A percentile compares a stretch with the other conserved stretches of the same genome.
Evolutionary conservation across 2,888 invertebrate genomes (phyloP).

Genomic region (Cephus pulcher): DNA sequence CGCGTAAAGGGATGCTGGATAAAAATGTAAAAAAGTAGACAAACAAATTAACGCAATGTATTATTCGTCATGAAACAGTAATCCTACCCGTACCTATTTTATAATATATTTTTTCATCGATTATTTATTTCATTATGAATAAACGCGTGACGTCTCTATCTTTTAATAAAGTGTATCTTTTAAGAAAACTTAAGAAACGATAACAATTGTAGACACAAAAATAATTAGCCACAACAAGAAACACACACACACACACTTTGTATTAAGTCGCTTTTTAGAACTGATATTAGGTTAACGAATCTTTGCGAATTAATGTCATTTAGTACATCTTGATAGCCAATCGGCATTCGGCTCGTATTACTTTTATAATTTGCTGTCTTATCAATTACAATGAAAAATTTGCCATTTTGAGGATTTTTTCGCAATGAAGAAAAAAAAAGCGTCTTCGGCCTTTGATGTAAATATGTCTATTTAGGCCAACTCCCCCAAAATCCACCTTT

Average conservation of each 20-base stretch:
- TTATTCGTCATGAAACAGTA: slow-evolving; percentile 43
- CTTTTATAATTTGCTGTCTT: not conserved
- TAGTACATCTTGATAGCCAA: slow-evolving; percentile 16
- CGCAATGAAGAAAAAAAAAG: slow-evolving; percentile 23
- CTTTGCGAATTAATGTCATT: slow-evolving; percentile 35
- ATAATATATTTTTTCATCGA: slow-evolving; percentile 52
- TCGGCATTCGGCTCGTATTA: slow-evolving; percentile 17
- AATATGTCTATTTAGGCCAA: slow-evolving; percentile 60
- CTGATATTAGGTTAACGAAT: slow-evolving; percentile 42
- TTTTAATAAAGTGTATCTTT: slow-evolving; percentile 23
- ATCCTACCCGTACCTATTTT: slow-evolving; percentile 44
- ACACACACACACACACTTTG: slow-evolving; percentile 32
- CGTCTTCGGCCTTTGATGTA: slow-evolving; percentile 56
- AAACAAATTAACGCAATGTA: slow-evolving; percentile 37
- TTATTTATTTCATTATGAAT: slow-evolving; percentile 42
- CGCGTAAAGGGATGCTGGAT: not conserved
- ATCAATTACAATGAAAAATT: slow-evolving; percentile 16
- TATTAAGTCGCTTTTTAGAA: slow-evolving; percentile 50
- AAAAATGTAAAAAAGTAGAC: not conserved
- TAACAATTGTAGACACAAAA: slow-evolving; percentile 9
- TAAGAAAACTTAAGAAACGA: slow-evolving; percentile 14
- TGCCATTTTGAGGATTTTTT: slow-evolving; percentile 19
- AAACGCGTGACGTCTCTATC: slow-evolving; percentile 32
- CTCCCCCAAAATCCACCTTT: not conserved
- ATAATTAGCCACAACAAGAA: slow-evolving; percentile 17